Base-by-base conservation (phyloP, 1,140 invertebrate species). In the Rhopalosiphum maidis region DNA sequence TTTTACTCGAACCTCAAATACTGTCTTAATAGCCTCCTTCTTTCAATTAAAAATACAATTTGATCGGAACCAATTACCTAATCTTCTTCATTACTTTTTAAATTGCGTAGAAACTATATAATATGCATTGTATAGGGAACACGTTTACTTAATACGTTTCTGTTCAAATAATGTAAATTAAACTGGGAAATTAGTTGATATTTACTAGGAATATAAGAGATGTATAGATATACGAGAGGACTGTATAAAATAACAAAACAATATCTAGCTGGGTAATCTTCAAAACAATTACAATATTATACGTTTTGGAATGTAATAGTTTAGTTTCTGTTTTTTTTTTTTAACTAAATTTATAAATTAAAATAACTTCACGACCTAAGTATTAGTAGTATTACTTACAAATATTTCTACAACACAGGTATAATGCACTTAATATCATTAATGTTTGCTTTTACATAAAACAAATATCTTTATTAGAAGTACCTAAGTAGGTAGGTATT, bases 141-240 rank as follows among this genome's bases (percentile, higher is more conserved):
- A 82, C 77, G 35, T 82, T 82, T 82, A 41, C 41, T 43, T 41
- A 41, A 23, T 43, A 41, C 41, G 23, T 54, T 89, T 55, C 35
- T 89, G 48, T 89, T 89, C n/a, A 89, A 89, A 55, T 35, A 89
- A 89, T 54, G 37, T 51, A 35, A 51, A 54, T 89, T 89, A 55
- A 89, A 89, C 48, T 37, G 3, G 87, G 25, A 37, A 89, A 89
- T 89, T 54, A 9, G n/a, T 89, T 89, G 35, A 54, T 51, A 46
- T 88, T 88, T 54, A 55, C 48, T 25, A 3, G 8, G 22, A 15
- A 51, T 35, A 51, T 37, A 88, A 48, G 6, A 22, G 85, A 30
- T 30, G 7, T 87, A 21, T 18, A n/a, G 6, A 23, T 87, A 87
- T 43, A 41, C 21, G 8, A 22, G 37, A n/a, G 46, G 3, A 86